Evolutionary conservation across 2,797 vertebrate genomes (phyloP).

Genomic region (Microtus obscurus): DNA sequence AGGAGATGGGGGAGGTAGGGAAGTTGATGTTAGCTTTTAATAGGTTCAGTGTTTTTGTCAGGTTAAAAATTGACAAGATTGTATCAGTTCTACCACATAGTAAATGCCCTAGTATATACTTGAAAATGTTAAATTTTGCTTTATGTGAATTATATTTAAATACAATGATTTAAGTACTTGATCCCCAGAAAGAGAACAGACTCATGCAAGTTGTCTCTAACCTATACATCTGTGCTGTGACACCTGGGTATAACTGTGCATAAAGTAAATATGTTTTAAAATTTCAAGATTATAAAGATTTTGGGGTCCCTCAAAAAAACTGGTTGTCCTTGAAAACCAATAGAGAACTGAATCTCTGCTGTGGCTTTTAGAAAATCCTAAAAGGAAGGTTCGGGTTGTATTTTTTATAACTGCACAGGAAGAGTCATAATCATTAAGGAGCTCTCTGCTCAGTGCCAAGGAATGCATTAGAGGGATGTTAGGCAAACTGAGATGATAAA

Average conservation of each 20-base stretch:
- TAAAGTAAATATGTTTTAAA: background rate
- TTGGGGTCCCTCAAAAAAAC: background rate
- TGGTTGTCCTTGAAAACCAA: background rate
- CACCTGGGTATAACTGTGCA: background rate
- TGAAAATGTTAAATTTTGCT: conserved; percentile 60
- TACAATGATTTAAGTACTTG: background rate
- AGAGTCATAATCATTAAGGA: conserved; percentile 54
- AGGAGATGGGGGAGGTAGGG: background rate
- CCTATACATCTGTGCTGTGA: background rate
- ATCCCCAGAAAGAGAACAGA: background rate
- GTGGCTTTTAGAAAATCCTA: conserved; percentile 49
- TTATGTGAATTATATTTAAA: conserved; percentile 62
- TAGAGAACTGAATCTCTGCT: conserved; percentile 42
- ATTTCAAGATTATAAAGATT: conserved; percentile 37
- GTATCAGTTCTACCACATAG: conserved; percentile 10
- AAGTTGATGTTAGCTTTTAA: conserved; percentile 50
- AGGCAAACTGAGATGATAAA: conserved; percentile 67
- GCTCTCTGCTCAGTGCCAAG: conserved; percentile 53
- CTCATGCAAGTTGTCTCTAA: background rate
- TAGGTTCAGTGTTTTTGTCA: background rate
- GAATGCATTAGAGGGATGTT: conserved; percentile 62
- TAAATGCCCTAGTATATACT: background rate
- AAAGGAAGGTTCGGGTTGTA: conserved; percentile 5
- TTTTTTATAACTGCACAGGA: conserved; percentile 55
- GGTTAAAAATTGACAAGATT: conserved; percentile 40